Percentiles rank a stretch among this genome's conserved stretches.
Evolutionary conservation across 2,888 invertebrate genomes (phyloP).

Genomic region (Diaprepes abbreviatus): DNA sequence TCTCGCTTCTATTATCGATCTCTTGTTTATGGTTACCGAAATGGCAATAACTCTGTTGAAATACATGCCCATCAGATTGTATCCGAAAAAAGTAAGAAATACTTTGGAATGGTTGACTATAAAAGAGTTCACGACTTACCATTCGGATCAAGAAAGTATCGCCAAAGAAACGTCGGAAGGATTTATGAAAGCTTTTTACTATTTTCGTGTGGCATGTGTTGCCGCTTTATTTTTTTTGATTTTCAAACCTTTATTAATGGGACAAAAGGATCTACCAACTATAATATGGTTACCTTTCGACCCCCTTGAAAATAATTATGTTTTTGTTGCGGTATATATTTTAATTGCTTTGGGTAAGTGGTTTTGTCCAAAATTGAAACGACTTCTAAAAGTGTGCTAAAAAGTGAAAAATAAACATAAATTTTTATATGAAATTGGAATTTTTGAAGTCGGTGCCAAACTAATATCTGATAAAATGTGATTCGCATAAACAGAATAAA

Average conservation of each 20-base stretch:
- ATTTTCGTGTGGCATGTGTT: neutral
- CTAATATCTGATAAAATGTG: too few species aligned
- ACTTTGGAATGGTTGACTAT: too few species aligned
- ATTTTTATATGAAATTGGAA: too few species aligned
- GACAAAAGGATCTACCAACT: neutral
- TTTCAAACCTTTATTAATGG: conserved; percentile 4
- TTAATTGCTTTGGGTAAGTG: neutral
- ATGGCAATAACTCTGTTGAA: neutral
- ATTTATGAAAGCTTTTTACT: neutral
- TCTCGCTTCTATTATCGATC: neutral
- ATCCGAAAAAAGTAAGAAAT: too few species aligned
- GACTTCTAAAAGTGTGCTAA: too few species aligned
- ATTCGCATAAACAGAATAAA: too few species aligned
- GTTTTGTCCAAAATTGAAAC: too few species aligned
- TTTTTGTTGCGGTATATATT: neutral
- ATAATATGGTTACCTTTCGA: too few species aligned
- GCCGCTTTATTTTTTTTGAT: neutral
- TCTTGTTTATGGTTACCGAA: conserved; percentile 14
- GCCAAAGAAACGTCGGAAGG: neutral
- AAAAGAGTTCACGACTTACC: neutral
- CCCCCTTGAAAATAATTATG: conserved; percentile 7
- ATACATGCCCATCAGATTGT: neutral
- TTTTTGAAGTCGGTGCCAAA: too few species aligned
- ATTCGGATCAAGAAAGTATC: conserved; percentile 12
- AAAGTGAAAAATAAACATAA: too few species aligned